phyloP scores from a whole-genome alignment of 1,140 invertebrate species.

The Drosophila nikananu region DNA sequence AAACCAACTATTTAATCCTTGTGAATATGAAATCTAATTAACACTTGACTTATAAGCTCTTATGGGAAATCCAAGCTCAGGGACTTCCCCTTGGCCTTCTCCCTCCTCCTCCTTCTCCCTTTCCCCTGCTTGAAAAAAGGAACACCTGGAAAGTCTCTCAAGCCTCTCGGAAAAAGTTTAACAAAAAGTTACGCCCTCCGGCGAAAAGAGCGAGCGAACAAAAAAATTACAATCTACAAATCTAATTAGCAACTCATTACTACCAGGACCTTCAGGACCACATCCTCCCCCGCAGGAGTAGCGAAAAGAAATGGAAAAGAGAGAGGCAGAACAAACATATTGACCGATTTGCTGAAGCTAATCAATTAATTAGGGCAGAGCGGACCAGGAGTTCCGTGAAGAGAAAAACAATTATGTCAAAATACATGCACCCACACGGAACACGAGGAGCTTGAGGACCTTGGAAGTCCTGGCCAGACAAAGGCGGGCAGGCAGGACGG shows the following conservation, averaged over 20 bases:
- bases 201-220: constrained; percentile 19
- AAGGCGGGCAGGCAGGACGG: constrained; percentile 22
- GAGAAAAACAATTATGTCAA: constrained; percentile 81
- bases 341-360: constrained; percentile 83
- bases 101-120: not conserved
- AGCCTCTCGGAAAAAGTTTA: constrained; percentile 28
- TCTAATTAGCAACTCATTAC: constrained; percentile 85
- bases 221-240: constrained; percentile 67
- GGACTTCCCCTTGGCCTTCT: constrained; percentile 5
- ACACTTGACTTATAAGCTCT: constrained; percentile 49
- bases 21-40: constrained; percentile 49
- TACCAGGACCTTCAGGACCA: constrained; percentile 52
- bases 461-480: constrained; percentile 17
- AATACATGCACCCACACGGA: constrained; percentile 45
- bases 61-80: constrained; percentile 25
- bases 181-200: constrained; percentile 55
- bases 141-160: constrained; percentile 41
- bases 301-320: constrained; percentile 51
- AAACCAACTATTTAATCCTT: constrained; percentile 8
- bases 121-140: not conserved
- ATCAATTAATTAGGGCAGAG: constrained; percentile 78
- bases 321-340: constrained; percentile 65
- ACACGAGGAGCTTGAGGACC: not conserved
- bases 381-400: constrained; percentile 25
- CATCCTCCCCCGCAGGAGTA: constrained; percentile 12